Evolutionary conservation across 2,888 invertebrate genomes (phyloP).

Genomic region (Pinctada fucata): DNA sequence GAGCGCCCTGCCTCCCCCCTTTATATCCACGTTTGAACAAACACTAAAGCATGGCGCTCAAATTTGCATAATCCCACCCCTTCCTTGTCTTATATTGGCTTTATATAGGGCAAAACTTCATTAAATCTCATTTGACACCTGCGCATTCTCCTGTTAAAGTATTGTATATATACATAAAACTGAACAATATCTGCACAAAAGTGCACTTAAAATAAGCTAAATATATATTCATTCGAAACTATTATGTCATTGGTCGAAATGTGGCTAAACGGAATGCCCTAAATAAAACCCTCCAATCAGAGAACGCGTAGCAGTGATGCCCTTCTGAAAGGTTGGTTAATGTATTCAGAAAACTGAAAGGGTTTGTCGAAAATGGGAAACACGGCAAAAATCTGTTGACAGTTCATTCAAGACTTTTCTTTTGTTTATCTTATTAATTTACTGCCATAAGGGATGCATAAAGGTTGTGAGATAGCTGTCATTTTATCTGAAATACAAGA

Average conservation of each 20-base stretch:
- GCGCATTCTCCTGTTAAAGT: not conserved
- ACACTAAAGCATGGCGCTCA: too few species aligned
- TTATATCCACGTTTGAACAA: too few species aligned
- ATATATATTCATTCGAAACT: not conserved
- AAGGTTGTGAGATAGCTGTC: not conserved
- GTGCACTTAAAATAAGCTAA: not conserved
- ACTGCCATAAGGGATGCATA: conserved; percentile 3
- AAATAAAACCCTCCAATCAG: not conserved
- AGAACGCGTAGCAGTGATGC: not conserved
- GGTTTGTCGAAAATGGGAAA: conserved; percentile 30
- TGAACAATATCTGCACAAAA: not conserved
- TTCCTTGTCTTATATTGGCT: not conserved
- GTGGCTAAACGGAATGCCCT: not conserved
- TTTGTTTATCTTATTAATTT: not conserved
- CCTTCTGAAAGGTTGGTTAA: conserved; percentile 25
- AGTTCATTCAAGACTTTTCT: not conserved
- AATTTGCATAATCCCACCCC: conserved; percentile 13
- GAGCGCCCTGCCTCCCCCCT: too few species aligned
- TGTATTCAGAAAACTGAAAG: conserved; percentile 30
- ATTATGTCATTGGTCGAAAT: conserved; percentile 1
- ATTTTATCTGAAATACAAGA: not conserved
- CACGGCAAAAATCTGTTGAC: not conserved
- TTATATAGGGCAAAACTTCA: not conserved
- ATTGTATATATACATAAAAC: not conserved
- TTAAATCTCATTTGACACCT: not conserved